Base-by-base conservation (phyloP, 1,140 invertebrate genomes). In the Phthorimaea operculella region DNA sequence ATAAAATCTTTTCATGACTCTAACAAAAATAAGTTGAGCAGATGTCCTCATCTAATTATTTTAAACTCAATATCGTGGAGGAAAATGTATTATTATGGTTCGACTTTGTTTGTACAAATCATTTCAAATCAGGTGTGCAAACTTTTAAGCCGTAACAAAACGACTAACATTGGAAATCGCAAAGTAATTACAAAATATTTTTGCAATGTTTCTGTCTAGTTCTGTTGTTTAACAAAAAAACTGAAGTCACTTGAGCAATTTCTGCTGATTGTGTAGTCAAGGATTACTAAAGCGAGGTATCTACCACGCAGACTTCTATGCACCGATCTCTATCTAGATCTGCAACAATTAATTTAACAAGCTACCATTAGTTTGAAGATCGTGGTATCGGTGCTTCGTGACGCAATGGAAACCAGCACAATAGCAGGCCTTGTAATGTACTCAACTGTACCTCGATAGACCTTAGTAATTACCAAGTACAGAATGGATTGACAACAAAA, bases 391-490 rank as follows among this genome's bases (percentile, higher is more conserved):
- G 66, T 61, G 64, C 66, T 58, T 69, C 62, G 70, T 82, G 74
- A 77, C 70, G 71, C 70, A 73, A 75, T 60, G 55, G 66, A 47
- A 68, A 62, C 65, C 60, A 55, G 56, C 66, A 78, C 74, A 78
- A 82, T 72, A 56, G 63, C 64, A 66, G 68, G 66, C 70, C 66
- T 79, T 69, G 72, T 28, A 28, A 28, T 28, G 64, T 72, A 72
- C 21, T 28, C 69, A 61, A 72, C 64, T 65, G 62, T 66, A 74
- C 68, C 62, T 59, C 63, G 57, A 62, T 57, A 62, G 60, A 68
- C 66, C 51, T 57, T 51, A 54, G 70, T 77, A 76, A 77, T 78
- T 80, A 79, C 68, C 58, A 51, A 70, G 66, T 65, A 66, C 58
- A 69, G 57, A 64, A 73, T 65, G 58, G 58, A 70, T 65, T 62